Conservation (phyloP, 2,888 invertebrate species). For the Coelinius sp. region DNA sequence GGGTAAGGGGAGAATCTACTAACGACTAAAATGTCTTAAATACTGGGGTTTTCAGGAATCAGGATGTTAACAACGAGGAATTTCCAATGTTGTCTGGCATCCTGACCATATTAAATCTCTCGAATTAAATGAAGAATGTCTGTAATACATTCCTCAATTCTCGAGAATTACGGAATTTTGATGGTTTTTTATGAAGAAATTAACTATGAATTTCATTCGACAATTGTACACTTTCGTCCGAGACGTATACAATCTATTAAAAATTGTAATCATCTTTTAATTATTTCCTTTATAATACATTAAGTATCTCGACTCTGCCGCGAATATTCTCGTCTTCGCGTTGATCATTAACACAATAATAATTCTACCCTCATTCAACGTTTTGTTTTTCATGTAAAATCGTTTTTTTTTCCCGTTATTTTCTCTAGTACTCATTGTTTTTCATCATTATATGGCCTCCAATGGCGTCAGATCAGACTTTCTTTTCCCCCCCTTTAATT, state of each 20-base stretch:
- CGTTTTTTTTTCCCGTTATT: slow-evolving; percentile 1
- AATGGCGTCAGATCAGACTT: slow-evolving; percentile 59
- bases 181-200: no score
- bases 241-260: slow-evolving; percentile 20
- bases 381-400: not conserved
- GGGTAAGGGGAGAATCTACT: no score
- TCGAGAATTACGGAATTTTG: no score
- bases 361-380: not conserved
- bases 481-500: slow-evolving; percentile 38
- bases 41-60: slow-evolving; percentile 6
- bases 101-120: slow-evolving; percentile 11
- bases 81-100: slow-evolving; percentile 23
- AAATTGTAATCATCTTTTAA: slow-evolving; percentile 15
- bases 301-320: slow-evolving; percentile 38
- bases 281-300: slow-evolving; percentile 40
- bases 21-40: slow-evolving; percentile 1
- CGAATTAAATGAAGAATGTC: slow-evolving; percentile 1
- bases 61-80: slow-evolving; percentile 19
- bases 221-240: not conserved
- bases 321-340: slow-evolving; percentile 17
- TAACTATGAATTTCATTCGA: slow-evolving; percentile 23
- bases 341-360: slow-evolving; percentile 15
- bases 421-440: slow-evolving; percentile 21
- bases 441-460: slow-evolving; percentile 57
- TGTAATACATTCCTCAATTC: no score